phyloP scores from a whole-genome alignment of 2,888 invertebrate species.

The Arctia plantaginis region DNA sequence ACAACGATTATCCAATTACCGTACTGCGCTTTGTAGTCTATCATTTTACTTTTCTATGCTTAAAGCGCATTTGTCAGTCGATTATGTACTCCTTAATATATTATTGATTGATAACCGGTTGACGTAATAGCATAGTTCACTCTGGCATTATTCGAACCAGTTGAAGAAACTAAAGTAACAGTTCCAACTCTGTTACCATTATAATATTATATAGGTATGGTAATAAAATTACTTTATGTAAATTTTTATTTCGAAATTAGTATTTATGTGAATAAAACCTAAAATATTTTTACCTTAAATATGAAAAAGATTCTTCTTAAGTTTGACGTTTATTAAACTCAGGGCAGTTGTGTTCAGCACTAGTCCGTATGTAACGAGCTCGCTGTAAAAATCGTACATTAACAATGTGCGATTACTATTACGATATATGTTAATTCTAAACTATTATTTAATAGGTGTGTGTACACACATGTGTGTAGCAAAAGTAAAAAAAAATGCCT shows the following conservation, averaged over 20 bases:
- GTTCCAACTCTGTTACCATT: neutral
- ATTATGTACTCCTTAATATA: slow-evolving; percentile 42
- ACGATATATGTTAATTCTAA: too few relatives aligned
- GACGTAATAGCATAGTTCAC: slow-evolving; percentile 30
- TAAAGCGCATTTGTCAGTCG: slow-evolving; percentile 43
- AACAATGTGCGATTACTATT: too few relatives aligned
- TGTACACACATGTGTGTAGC: too few relatives aligned
- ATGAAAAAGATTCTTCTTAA: neutral
- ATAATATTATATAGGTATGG: neutral
- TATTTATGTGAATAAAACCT: neutral
- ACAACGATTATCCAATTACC: slow-evolving; percentile 66
- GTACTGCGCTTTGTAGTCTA: slow-evolving; percentile 53
- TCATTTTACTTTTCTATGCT: slow-evolving; percentile 68
- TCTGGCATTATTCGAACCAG: neutral
- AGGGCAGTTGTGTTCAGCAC: neutral
- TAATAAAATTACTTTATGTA: neutral
- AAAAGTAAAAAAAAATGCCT: too few relatives aligned
- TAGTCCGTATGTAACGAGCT: too few relatives aligned
- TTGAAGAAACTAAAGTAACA: neutral
- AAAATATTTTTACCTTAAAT: neutral
- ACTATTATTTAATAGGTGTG: too few relatives aligned
- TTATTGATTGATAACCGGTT: slow-evolving; percentile 28
- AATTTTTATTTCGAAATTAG: neutral
- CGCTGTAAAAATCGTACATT: too few relatives aligned
- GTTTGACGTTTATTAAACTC: neutral